Conservation (phyloP, 2,113 vertebrate species). For the Gnathonemus longibarbis region DNA sequence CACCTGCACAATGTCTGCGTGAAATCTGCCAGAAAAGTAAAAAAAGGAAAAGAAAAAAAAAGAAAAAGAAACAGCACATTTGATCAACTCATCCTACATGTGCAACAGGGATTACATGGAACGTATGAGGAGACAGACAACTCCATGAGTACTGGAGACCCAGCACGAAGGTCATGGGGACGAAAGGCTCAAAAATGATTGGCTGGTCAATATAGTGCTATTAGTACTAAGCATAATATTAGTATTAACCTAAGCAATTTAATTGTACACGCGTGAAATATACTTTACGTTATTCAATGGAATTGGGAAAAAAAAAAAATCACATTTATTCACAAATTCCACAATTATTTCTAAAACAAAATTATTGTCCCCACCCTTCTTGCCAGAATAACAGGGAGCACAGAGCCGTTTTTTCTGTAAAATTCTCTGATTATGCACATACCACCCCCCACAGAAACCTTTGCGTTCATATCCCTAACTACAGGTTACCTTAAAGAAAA, state of each 20-base stretch:
- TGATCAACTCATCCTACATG: background rate
- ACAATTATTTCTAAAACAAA: slow-evolving; percentile 3
- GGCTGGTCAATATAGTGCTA: background rate
- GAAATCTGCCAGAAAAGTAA: background rate
- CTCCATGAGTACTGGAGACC: background rate
- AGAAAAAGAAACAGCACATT: background rate
- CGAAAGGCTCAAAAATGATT: background rate
- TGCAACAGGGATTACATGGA: background rate
- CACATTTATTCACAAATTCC: background rate
- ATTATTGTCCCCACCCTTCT: background rate
- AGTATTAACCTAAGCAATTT: background rate
- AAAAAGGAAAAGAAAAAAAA: too few relatives aligned
- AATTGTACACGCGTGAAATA: background rate
- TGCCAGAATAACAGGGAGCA: background rate
- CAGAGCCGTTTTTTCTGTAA: background rate
- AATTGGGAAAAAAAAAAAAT: background rate
- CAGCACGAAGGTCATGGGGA: background rate
- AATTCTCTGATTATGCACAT: background rate
- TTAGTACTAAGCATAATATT: background rate
- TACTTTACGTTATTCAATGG: background rate
- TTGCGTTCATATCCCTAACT: background rate
- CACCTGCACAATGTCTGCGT: background rate
- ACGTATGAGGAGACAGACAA: background rate
- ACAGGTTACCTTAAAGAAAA: background rate
- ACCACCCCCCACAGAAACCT: background rate